These are phyloP conservation scores for Sapajus apella DNA, from an alignment of 2,113 vertebrate species.

Conservation along the genomic window DNA sequence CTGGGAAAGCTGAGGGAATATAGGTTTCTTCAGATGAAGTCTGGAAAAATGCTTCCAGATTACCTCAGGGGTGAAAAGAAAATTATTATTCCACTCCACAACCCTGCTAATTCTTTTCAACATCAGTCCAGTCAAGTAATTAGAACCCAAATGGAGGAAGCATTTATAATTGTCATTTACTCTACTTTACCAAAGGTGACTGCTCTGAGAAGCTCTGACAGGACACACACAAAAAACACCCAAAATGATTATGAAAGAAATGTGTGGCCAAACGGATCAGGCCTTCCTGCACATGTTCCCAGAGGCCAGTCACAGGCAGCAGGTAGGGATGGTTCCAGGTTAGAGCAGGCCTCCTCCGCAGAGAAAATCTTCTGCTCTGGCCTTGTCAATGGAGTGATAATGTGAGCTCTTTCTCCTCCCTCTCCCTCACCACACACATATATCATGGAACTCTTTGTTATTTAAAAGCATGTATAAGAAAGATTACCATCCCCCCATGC, in stretches of 20 bases:
- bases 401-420: slow-evolving; percentile 14
- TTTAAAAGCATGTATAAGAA: slow-evolving; percentile 54
- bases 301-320: slow-evolving; percentile 7
- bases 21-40: slow-evolving; percentile 61
- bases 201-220: slow-evolving; percentile 30
- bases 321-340: slow-evolving; percentile 13
- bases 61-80: slow-evolving; percentile 65
- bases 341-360: slow-evolving; percentile 57
- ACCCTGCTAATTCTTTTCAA: slow-evolving; percentile 70
- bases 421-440: slow-evolving; percentile 44
- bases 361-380: slow-evolving; percentile 26
- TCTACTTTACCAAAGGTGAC: slow-evolving; percentile 25
- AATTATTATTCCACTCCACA: slow-evolving; percentile 70
- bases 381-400: not conserved
- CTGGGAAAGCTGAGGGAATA: slow-evolving; percentile 63
- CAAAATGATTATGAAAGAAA: slow-evolving; percentile 32
- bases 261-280: not conserved
- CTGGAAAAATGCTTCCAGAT: slow-evolving; percentile 72
- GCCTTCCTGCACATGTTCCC: not conserved
- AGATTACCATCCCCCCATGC: not conserved
- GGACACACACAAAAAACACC: not conserved
- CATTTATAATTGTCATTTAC: slow-evolving; percentile 58
- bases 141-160: slow-evolving; percentile 65
- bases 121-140: slow-evolving; percentile 59
- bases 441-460: slow-evolving; percentile 37